A percentile compares a stretch with the other conserved stretches of the same genome.
Conservation (phyloP, 2,888 invertebrate species). For the Pollenia amentaria region DNA sequence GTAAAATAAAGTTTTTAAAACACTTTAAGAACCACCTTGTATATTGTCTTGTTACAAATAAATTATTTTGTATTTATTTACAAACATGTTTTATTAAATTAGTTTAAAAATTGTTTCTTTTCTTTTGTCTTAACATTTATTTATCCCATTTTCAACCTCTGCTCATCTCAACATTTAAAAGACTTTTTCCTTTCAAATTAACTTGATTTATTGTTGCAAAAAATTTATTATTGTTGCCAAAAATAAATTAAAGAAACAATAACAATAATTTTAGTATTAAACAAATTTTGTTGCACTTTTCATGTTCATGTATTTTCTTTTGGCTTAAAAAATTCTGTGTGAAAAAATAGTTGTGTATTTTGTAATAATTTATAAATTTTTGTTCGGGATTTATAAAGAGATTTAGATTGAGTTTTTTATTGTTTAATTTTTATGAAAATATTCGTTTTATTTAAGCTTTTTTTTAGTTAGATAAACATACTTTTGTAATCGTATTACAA, state of each 20-base stretch:
- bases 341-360: slow-evolving; percentile 7
- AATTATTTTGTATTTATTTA: slow-evolving; percentile 33
- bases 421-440: background rate
- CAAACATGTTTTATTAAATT: slow-evolving; percentile 44
- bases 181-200: slow-evolving; percentile 56
- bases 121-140: slow-evolving; percentile 15
- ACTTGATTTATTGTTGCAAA: slow-evolving; percentile 53
- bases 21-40: background rate
- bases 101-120: slow-evolving; percentile 31
- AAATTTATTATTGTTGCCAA: slow-evolving; percentile 52
- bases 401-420: slow-evolving; percentile 10
- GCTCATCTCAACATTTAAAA: slow-evolving; percentile 9
- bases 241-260: slow-evolving; percentile 28
- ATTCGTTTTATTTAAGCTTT: slow-evolving; percentile 2
- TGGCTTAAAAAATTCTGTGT: slow-evolving; percentile 23
- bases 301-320: background rate
- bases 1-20: background rate
- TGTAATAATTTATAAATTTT: slow-evolving; percentile 46
- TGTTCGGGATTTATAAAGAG: background rate
- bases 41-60: background rate
- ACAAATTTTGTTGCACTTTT: background rate
- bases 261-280: slow-evolving; percentile 21
- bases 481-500: slow-evolving; percentile 27
- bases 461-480: background rate
- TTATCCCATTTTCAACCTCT: slow-evolving; percentile 9